Evolutionary conservation across 2,888 invertebrate genomes (phyloP), one percentile per base, ranked within the genome.

Genomic region (Pomacea canaliculata): DNA sequence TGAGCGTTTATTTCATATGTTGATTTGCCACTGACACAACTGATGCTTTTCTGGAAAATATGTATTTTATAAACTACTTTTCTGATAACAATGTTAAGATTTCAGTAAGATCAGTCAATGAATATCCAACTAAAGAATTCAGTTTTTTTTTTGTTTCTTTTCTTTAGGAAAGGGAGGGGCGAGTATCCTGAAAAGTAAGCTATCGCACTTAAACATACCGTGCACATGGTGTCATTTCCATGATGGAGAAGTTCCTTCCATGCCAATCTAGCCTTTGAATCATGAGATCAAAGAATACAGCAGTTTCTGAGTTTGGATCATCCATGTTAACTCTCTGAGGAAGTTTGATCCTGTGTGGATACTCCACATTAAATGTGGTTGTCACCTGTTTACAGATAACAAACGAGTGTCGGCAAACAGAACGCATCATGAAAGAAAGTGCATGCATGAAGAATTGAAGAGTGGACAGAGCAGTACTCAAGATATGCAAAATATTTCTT

Each of bases 211-310:
- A 27, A 63, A 63, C 63, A 63, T 91, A 96, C 96, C 94, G 95
- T 90, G 96, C 96, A 91, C 98, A 98, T 73, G 95, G 94, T 80
- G 94, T 93, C 91, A 96, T 96, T 65, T 94, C 94, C 87, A 98
- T 85, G 49, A 88, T 86, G 89, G 98, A 98, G 93, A 96, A 96
- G 93, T 98, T 98, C 89, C 97, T 93, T 74, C 98, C 98, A 88
- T 82, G 77, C 78, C 84, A 88, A 16, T 78, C 78, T n/a, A 84
- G 76, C 46, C 83, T 76, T 82, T 93, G 93, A 2, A 96, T 93
- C 69, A 92, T 92, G 76, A 98, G 92, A 79, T 94, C 93, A 91
- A 97, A 98, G 79, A 86, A 87, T 73, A 80, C 77, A 1, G 82
- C 82, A 12, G 68, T 70, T 73, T 84, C 83, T 51, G 82, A 81